Conservation (phyloP, 2,888 invertebrate genomes). For the Balanococcus diminutus region DNA sequence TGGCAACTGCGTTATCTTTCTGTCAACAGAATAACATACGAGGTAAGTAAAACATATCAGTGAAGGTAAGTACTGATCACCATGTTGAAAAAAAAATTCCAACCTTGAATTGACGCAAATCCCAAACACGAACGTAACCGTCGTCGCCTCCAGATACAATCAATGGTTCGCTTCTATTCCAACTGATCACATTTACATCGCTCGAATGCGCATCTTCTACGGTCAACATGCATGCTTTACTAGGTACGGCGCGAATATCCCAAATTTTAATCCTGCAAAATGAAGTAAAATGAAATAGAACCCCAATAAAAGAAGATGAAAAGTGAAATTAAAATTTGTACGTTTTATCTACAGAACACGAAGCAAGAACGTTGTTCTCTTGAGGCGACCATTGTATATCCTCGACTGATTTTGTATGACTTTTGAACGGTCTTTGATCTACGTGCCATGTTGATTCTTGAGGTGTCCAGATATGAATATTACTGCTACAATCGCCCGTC, state of each 20-base stretch:
- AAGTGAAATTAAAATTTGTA: slow-evolving; percentile 59
- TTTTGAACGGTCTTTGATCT: slow-evolving; percentile 84
- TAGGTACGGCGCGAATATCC: slow-evolving; percentile 87
- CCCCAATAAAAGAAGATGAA: neutral
- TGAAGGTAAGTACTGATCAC: neutral
- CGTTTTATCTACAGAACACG: slow-evolving; percentile 86
- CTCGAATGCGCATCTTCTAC: slow-evolving; percentile 83
- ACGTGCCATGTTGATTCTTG: slow-evolving; percentile 82
- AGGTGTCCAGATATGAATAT: slow-evolving; percentile 93
- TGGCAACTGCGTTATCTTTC: slow-evolving; percentile 77
- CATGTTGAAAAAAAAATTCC: neutral
- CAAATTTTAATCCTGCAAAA: slow-evolving; percentile 81
- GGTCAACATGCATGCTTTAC: slow-evolving; percentile 90
- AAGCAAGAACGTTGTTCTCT: slow-evolving; percentile 84
- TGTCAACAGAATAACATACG: slow-evolving; percentile 59
- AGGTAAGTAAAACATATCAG: neutral
- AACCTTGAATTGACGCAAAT: slow-evolving; percentile 77
- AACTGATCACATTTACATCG: slow-evolving; percentile 97
- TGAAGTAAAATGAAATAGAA: slow-evolving; percentile 52
- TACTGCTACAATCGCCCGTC: slow-evolving; percentile 90
- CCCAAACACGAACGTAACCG: slow-evolving; percentile 93
- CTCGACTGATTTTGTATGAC: slow-evolving; percentile 92
- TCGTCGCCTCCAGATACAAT: slow-evolving; percentile 96
- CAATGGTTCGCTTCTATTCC: slow-evolving; percentile 91
- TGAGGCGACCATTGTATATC: slow-evolving; percentile 99